Percentiles rank a stretch among this genome's conserved stretches.
These are phyloP conservation scores for Tenualosa thibaudeaui DNA, from an alignment of 2,797 vertebrate species.

Conservation along the genomic window DNA sequence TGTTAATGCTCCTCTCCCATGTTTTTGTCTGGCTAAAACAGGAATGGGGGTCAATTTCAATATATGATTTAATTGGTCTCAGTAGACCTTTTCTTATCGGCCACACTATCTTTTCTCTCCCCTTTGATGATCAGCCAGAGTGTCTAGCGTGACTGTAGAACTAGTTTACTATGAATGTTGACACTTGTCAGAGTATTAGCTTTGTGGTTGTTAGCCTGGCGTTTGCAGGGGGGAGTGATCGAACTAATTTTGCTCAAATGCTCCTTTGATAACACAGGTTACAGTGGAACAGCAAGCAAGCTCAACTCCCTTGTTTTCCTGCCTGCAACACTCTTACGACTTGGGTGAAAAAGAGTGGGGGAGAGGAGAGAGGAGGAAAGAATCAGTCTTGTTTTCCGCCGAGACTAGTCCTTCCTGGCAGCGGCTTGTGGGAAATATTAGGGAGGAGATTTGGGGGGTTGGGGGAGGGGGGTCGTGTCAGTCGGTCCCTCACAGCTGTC, in stretches of 20 bases:
- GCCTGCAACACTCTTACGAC: background rate
- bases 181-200: background rate
- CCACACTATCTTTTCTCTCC: conserved; percentile 23
- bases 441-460: background rate
- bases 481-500: conserved; percentile 1
- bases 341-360: conserved; percentile 2
- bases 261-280: background rate
- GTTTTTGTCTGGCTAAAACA: conserved; percentile 46
- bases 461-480: background rate
- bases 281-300: background rate
- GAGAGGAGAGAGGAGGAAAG: background rate
- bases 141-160: conserved; percentile 48
- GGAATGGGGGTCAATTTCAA: conserved; percentile 62
- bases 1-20: background rate
- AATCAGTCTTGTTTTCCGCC: background rate
- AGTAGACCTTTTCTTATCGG: conserved; percentile 53
- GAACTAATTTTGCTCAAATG: background rate
- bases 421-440: background rate
- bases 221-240: background rate
- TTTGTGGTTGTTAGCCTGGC: background rate
- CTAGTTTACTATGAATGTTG: background rate
- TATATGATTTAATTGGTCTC: conserved; percentile 75
- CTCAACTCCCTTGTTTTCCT: background rate
- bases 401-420: conserved; percentile 18
- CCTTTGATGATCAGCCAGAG: conserved; percentile 57